A percentile compares a stretch with the other conserved stretches of the same genome.
These are phyloP conservation scores for Sylvicola cinctus DNA, from an alignment of 2,888 invertebrate genomes.

Conservation along the genomic window DNA sequence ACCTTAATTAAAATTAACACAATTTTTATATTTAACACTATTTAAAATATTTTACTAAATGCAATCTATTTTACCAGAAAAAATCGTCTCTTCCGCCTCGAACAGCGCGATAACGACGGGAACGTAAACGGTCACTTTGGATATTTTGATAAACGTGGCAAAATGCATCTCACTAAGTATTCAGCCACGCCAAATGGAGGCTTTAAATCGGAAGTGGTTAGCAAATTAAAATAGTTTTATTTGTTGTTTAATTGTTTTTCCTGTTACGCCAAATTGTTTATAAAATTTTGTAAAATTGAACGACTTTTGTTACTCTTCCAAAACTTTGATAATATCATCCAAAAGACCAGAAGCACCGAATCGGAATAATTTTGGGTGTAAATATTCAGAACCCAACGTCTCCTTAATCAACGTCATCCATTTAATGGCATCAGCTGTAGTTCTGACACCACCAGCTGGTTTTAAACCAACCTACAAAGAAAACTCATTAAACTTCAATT, in stretches of 20 bases:
- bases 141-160: conserved; percentile 54
- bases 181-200: conserved; percentile 49
- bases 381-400: conserved; percentile 74
- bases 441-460: conserved; percentile 91
- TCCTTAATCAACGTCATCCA: conserved; percentile 73
- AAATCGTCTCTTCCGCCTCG: conserved; percentile 61
- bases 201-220: conserved; percentile 34
- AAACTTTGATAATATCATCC: conserved; percentile 43
- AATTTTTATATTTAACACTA: background rate
- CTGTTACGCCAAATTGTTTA: background rate
- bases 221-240: conserved; percentile 1
- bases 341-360: conserved; percentile 89
- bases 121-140: conserved; percentile 62
- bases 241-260: background rate
- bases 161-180: conserved; percentile 55
- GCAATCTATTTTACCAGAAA: conserved; percentile 31
- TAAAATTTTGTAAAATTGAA: background rate
- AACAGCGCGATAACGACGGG: conserved; percentile 56
- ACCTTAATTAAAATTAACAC: too few species aligned
- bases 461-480: conserved; percentile 72
- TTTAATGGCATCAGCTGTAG: conserved; percentile 59
- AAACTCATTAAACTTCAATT: conserved; percentile 1
- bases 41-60: background rate
- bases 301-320: background rate
- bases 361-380: conserved; percentile 59